Evolutionary conservation across 2,888 invertebrate genomes (phyloP).

Genomic region (Chymomyza fuscimana): DNA sequence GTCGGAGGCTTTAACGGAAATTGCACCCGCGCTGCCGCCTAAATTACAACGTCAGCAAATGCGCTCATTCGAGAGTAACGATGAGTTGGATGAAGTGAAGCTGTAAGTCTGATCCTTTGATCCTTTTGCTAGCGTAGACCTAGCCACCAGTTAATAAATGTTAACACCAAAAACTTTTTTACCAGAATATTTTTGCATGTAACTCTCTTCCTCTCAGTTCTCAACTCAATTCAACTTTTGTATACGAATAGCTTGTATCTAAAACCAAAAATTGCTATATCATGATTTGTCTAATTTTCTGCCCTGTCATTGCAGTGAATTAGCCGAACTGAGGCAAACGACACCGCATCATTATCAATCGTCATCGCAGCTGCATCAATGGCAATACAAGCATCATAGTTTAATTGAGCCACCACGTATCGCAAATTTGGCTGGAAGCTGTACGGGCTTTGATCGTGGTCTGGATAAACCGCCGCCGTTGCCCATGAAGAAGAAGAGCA

Average conservation of each 20-base stretch:
- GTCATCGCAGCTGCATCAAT: conserved; percentile 62
- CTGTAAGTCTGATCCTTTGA: conserved; percentile 67
- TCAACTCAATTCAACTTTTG: no score
- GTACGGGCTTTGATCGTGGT: conserved; percentile 67
- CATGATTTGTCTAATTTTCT: no score
- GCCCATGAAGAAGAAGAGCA: conserved; percentile 95
- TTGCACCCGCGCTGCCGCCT: conserved; percentile 63
- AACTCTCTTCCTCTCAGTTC: no score
- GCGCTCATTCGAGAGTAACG: conserved; percentile 86
- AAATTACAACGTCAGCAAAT: conserved; percentile 67
- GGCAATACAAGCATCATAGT: conserved; percentile 79
- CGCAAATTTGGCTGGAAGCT: conserved; percentile 59
- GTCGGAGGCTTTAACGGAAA: neutral
- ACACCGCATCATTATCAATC: conserved; percentile 53
- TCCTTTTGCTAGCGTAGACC: no score
- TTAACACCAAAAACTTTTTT: no score
- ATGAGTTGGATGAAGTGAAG: conserved; percentile 81
- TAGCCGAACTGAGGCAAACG: conserved; percentile 77
- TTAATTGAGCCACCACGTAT: conserved; percentile 75
- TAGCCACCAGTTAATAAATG: no score
- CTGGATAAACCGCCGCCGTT: conserved; percentile 91
- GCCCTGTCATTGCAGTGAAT: conserved; percentile 67
- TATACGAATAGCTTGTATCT: no score
- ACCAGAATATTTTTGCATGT: no score
- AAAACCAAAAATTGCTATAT: no score